These are phyloP conservation scores for Neoascia interrupta DNA, from an alignment of 2,888 invertebrate species.

Conservation along the genomic window DNA sequence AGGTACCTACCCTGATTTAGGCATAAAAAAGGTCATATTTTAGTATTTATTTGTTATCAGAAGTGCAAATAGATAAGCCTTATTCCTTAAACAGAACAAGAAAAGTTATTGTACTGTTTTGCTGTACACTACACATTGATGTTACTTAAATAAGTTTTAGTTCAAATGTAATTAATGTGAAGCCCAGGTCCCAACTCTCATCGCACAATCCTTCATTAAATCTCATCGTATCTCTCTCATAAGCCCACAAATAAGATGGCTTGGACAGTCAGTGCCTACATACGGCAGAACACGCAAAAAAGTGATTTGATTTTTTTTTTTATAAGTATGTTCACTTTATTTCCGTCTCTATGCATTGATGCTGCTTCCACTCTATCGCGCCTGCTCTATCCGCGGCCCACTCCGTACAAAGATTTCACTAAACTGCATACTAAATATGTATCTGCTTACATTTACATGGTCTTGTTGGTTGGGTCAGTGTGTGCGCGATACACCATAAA, in stretches of 20 bases:
- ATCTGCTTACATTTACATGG: constrained; percentile 49
- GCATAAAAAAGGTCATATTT: too few relatives aligned
- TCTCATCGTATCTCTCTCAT: constrained; percentile 59
- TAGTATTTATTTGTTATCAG: too few relatives aligned
- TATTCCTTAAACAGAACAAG: too few relatives aligned
- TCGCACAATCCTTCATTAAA: constrained; percentile 45
- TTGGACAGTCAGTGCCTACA: constrained; percentile 15
- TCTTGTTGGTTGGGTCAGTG: constrained; percentile 23
- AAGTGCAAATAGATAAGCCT: too few relatives aligned
- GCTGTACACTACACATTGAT: too few relatives aligned
- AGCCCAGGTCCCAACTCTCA: constrained; percentile 36
- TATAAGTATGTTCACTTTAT: constrained; percentile 60
- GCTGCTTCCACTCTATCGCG: not conserved
- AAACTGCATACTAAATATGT: constrained; percentile 62
- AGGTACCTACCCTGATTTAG: too few relatives aligned
- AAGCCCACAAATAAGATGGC: constrained; percentile 61
- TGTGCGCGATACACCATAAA: constrained; percentile 52
- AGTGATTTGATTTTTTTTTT: constrained; percentile 65
- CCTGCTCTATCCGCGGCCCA: constrained; percentile 18
- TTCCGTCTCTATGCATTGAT: constrained; percentile 58
- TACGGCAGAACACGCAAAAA: constrained; percentile 52
- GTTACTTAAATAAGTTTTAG: too few relatives aligned
- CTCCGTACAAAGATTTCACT: constrained; percentile 59
- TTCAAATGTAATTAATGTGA: constrained; percentile 6
- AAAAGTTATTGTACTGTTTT: too few relatives aligned